Percentiles rank a stretch among this genome's conserved stretches.
Conservation (phyloP, 2,888 invertebrate genomes). For the Scaptomyza parva region DNA sequence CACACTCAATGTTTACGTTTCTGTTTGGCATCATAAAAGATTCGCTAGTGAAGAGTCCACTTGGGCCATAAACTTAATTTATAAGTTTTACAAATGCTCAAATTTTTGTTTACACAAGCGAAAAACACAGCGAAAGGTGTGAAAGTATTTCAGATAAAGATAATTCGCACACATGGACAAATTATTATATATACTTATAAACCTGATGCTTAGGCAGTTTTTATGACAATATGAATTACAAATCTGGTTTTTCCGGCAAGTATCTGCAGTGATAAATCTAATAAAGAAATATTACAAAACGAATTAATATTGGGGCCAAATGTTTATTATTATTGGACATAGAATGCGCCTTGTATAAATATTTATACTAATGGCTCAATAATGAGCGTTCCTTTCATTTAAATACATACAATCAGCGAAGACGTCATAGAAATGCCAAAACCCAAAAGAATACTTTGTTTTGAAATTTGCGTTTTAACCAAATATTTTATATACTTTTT, state of each 20-base stretch:
- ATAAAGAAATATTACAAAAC: constrained; percentile 43
- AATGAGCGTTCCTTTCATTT: constrained; percentile 37
- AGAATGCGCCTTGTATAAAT: constrained; percentile 53
- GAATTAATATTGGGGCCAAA: constrained; percentile 20
- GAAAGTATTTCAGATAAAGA: constrained; percentile 8
- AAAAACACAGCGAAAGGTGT: constrained; percentile 23
- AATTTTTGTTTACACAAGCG: constrained; percentile 58
- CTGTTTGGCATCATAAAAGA: constrained; percentile 37
- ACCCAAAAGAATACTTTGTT: constrained; percentile 2
- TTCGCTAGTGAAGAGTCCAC: constrained; percentile 47
- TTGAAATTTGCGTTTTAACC: neutral
- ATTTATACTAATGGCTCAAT: constrained; percentile 50
- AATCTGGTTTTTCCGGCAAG: neutral
- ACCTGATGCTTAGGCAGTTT: constrained; percentile 3
- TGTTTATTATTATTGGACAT: constrained; percentile 58
- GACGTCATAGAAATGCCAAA: constrained; percentile 51
- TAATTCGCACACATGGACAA: constrained; percentile 8
- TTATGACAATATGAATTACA: constrained; percentile 25
- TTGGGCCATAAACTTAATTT: constrained; percentile 66
- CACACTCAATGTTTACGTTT: constrained; percentile 3
- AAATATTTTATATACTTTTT: neutral
- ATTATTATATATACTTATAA: constrained; percentile 6
- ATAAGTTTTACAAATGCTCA: constrained; percentile 67
- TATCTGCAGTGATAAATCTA: constrained; percentile 13
- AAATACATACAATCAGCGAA: constrained; percentile 31